A percentile compares a stretch with the other conserved stretches of the same genome.
Conservation (phyloP, 2,113 vertebrate genomes). For the Chroicocephalus ridibundus region DNA sequence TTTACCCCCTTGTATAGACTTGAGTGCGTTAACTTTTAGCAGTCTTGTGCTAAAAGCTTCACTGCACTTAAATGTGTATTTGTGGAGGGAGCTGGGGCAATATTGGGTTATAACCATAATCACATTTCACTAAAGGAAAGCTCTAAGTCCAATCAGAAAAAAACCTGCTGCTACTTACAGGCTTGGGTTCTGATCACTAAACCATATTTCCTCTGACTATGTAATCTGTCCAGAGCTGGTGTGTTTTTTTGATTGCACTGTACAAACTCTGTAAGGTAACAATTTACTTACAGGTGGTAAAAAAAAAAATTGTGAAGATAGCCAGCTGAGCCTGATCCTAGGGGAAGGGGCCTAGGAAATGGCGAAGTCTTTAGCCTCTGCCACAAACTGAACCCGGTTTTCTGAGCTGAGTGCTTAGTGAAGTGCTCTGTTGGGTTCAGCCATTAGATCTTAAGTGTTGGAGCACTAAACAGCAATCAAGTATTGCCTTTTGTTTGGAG, state of each 20-base stretch:
- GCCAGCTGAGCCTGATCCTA: background rate
- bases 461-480: background rate
- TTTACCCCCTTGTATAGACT: background rate
- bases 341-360: background rate
- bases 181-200: background rate
- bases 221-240: background rate
- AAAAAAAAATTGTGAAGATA: background rate
- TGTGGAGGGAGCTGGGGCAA: background rate
- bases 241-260: background rate
- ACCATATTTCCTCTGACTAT: background rate
- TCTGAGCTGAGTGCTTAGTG: background rate
- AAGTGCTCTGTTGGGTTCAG: background rate
- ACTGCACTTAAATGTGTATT: background rate
- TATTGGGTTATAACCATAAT: background rate
- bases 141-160: background rate
- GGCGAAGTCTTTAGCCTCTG: background rate
- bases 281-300: background rate
- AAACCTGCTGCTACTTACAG: background rate
- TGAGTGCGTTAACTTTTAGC: background rate
- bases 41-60: background rate
- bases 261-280: background rate
- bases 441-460: background rate
- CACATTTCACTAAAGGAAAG: background rate
- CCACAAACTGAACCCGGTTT: background rate
- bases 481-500: background rate